Percentiles rank a stretch among this genome's conserved stretches.
Evolutionary conservation across 2,797 vertebrate species (phyloP).

Genomic region (Taenioides sp.): DNA sequence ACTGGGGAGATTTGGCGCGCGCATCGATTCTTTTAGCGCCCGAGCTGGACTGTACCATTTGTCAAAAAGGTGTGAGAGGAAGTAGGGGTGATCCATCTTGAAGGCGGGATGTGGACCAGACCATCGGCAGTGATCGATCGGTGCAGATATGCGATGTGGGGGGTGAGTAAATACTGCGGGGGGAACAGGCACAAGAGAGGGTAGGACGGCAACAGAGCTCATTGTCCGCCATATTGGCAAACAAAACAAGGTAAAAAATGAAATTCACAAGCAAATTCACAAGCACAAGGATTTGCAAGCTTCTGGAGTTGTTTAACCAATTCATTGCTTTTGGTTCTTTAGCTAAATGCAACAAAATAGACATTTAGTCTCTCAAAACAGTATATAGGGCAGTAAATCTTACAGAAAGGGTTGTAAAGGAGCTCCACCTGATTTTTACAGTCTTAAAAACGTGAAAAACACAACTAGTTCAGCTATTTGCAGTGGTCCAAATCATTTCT

Average conservation of each 20-base stretch:
- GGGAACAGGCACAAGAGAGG: slow-evolving; percentile 3
- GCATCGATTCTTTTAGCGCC: slow-evolving; percentile 34
- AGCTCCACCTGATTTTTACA: too few relatives aligned
- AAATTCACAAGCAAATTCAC: neutral
- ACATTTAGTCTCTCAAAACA: too few relatives aligned
- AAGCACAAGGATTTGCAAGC: neutral
- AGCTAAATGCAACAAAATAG: neutral
- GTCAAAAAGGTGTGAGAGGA: slow-evolving; percentile 38
- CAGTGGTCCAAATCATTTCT: too few relatives aligned
- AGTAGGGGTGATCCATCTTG: slow-evolving; percentile 63
- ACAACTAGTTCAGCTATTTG: too few relatives aligned
- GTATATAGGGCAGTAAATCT: too few relatives aligned
- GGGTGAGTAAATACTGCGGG: slow-evolving; percentile 19
- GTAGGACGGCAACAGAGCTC: slow-evolving; percentile 1
- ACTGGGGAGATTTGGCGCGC: neutral
- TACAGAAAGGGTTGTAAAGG: too few relatives aligned
- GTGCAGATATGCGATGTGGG: slow-evolving; percentile 24
- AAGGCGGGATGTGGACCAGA: slow-evolving; percentile 48
- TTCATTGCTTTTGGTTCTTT: neutral
- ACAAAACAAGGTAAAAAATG: neutral
- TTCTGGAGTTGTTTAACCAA: neutral
- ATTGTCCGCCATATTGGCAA: neutral
- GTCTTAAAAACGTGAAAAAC: too few relatives aligned
- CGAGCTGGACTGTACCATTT: slow-evolving; percentile 31
- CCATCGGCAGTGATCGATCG: slow-evolving; percentile 56